phyloP scores from a whole-genome alignment of 2,888 invertebrate genomes.

The Leptodirus hochenwartii region DNA sequence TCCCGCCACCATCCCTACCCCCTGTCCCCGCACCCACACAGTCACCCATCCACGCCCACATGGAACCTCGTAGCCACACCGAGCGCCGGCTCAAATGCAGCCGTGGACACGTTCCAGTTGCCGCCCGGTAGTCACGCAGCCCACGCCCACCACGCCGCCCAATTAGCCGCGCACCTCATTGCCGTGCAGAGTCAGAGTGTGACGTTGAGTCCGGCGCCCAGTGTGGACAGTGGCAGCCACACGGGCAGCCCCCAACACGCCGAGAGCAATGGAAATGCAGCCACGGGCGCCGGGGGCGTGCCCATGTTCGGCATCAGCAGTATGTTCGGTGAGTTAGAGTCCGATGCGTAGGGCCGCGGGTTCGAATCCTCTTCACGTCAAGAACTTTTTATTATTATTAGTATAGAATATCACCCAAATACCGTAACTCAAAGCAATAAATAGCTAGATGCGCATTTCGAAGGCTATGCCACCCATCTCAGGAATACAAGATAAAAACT shows the following conservation, averaged over 20 bases:
- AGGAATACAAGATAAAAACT: too few relatives aligned
- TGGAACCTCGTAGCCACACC: slow-evolving; percentile 31
- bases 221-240: slow-evolving; percentile 52
- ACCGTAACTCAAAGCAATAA: too few relatives aligned
- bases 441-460: too few relatives aligned
- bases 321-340: too few relatives aligned
- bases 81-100: neutral
- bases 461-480: too few relatives aligned
- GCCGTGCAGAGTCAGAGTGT: slow-evolving; percentile 68
- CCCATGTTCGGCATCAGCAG: slow-evolving; percentile 27
- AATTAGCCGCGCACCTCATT: slow-evolving; percentile 48
- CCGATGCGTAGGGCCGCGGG: too few relatives aligned
- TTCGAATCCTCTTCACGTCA: too few relatives aligned
- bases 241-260: slow-evolving; percentile 69
- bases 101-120: slow-evolving; percentile 7
- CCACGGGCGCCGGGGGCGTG: slow-evolving; percentile 2
- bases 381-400: too few relatives aligned
- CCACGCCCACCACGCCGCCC: slow-evolving; percentile 50
- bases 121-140: slow-evolving; percentile 39
- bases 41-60: slow-evolving; percentile 64
- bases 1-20: slow-evolving; percentile 51
- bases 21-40: slow-evolving; percentile 52
- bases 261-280: slow-evolving; percentile 27
- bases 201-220: slow-evolving; percentile 78
- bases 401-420: too few relatives aligned